phyloP scores from a whole-genome alignment of 1,140 invertebrate genomes.

The Trachymyrmex cornetzi region DNA sequence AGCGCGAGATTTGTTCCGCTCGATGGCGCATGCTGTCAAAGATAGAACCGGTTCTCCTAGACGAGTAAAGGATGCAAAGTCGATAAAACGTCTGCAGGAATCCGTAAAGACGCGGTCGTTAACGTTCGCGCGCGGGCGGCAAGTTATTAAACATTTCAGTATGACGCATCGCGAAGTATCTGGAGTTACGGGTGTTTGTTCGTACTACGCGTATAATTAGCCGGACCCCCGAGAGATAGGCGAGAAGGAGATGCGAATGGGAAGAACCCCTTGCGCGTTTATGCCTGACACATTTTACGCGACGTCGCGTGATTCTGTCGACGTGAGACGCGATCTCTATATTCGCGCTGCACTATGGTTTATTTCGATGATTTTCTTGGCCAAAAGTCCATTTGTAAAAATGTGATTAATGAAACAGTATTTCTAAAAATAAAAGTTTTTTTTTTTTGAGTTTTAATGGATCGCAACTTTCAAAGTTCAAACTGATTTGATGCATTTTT shows the following conservation, averaged over 20 bases:
- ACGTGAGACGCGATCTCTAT: conserved; percentile 28
- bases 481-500: no score
- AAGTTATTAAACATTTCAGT: conserved; percentile 47
- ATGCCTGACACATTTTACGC: conserved; percentile 55
- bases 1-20: background rate
- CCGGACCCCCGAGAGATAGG: background rate
- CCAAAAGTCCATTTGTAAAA: no score
- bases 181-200: conserved; percentile 43
- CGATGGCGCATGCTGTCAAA: conserved; percentile 17
- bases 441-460: no score
- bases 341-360: conserved; percentile 12
- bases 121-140: background rate
- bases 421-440: no score
- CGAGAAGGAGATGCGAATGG: background rate
- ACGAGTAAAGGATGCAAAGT: conserved; percentile 4
- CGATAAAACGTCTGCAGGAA: conserved; percentile 23
- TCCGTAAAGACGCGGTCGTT: conserved; percentile 11
- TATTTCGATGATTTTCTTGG: no score
- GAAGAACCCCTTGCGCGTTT: background rate
- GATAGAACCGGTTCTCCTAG: conserved; percentile 32
- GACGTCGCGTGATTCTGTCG: background rate
- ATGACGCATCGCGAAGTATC: conserved; percentile 44
- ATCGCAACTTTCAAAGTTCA: no score
- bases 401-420: no score
- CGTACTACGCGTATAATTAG: conserved; percentile 55